These are phyloP conservation scores for Beris morrisii DNA, from an alignment of 2,888 invertebrate species.

Conservation along the genomic window DNA sequence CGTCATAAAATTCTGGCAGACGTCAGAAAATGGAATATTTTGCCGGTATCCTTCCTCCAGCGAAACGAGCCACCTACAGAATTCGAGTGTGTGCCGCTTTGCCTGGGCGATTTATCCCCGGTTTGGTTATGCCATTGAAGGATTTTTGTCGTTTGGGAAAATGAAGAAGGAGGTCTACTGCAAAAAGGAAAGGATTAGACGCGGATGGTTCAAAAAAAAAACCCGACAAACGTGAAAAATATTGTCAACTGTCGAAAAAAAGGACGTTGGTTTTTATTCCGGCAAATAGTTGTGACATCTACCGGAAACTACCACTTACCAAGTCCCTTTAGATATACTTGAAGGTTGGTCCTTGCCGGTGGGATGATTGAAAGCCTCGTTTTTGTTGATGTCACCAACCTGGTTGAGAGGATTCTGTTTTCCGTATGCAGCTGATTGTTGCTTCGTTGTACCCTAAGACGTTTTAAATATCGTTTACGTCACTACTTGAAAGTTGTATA, in stretches of 20 bases:
- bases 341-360: too few species aligned
- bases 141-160: conserved; percentile 8
- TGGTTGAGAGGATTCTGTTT: too few species aligned
- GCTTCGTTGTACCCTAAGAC: too few species aligned
- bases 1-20: conserved; percentile 21
- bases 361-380: too few species aligned
- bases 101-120: conserved; percentile 10
- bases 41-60: not conserved
- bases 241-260: conserved; percentile 1
- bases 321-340: not conserved
- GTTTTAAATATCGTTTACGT: too few species aligned
- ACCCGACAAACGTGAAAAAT: conserved; percentile 5
- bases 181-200: not conserved
- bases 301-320: conserved; percentile 10
- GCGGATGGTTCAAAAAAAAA: not conserved
- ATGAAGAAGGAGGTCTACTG: not conserved
- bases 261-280: not conserved
- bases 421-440: too few species aligned
- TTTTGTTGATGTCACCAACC: too few species aligned
- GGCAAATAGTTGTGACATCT: conserved; percentile 10
- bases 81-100: conserved; percentile 2
- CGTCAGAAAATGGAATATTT: conserved; percentile 15
- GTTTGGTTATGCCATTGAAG: conserved; percentile 18
- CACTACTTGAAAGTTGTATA: too few species aligned
- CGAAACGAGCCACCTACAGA: too few species aligned